Evolutionary conservation across 2,113 vertebrate species (phyloP).

Genomic region (Zosterops borbonicus): DNA sequence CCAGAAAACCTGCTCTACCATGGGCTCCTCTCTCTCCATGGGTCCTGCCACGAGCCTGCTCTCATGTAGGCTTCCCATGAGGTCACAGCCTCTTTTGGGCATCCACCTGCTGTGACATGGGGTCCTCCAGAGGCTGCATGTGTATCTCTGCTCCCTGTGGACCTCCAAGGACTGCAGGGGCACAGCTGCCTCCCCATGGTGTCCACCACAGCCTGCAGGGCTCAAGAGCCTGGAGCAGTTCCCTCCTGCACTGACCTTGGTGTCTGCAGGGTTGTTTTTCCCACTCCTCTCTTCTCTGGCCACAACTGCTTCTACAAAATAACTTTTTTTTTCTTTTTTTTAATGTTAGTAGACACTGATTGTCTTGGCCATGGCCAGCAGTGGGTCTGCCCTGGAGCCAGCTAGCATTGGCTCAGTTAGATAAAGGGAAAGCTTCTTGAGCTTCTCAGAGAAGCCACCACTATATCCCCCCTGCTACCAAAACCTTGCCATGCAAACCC

Average conservation of each 20-base stretch:
- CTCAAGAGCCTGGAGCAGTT: background rate
- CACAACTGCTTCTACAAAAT: background rate
- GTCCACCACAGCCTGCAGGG: background rate
- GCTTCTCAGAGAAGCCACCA: background rate
- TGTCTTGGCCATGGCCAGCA: background rate
- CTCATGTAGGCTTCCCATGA: rapidly evolving
- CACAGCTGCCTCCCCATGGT: background rate
- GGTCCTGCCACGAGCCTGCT: background rate
- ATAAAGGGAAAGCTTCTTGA: background rate
- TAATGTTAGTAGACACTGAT: background rate
- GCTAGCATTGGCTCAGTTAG: background rate
- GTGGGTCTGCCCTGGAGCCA: background rate
- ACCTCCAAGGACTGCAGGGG: rapidly evolving
- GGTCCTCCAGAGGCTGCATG: background rate
- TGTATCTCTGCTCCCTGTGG: background rate
- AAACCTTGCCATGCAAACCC: background rate
- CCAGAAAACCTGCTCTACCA: background rate
- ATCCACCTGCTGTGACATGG: background rate
- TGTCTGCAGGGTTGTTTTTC: background rate
- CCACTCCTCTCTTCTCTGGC: background rate
- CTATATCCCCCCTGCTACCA: background rate
- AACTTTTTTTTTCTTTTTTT: background rate
- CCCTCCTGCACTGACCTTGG: background rate
- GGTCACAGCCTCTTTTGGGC: background rate
- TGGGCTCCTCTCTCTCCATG: background rate